These are phyloP conservation scores for Dioctria rufipes DNA, from an alignment of 2,888 invertebrate genomes.

Conservation along the genomic window DNA sequence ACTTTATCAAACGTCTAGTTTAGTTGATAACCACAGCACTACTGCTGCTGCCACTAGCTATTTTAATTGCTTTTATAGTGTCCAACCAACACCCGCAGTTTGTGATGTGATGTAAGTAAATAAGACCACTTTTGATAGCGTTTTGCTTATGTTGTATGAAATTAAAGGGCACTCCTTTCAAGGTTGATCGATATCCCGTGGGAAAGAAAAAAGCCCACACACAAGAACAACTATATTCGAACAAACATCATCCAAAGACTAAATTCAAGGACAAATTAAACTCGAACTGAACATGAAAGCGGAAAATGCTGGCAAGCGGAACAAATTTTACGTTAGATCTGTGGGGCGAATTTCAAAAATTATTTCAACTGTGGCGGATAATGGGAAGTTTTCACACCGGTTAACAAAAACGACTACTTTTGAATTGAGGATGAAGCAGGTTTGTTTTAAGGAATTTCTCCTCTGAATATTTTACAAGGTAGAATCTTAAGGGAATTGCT, in stretches of 20 bases:
- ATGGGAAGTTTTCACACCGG: background rate
- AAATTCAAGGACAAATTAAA: constrained; percentile 35
- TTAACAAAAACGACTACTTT: too few species aligned
- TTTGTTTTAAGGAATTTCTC: too few species aligned
- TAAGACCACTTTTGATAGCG: background rate
- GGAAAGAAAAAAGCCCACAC: constrained; percentile 14
- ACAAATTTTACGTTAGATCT: background rate
- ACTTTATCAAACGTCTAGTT: background rate
- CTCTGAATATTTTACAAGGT: too few species aligned
- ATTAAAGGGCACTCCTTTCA: constrained; percentile 20
- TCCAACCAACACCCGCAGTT: background rate
- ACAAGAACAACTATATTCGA: background rate
- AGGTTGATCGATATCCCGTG: constrained; percentile 32
- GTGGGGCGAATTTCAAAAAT: background rate
- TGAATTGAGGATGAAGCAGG: too few species aligned
- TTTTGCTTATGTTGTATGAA: background rate
- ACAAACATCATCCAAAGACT: too few species aligned
- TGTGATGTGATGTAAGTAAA: background rate
- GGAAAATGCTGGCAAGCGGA: background rate
- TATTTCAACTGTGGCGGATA: background rate
- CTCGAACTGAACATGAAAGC: constrained; percentile 7
- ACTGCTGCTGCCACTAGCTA: background rate
- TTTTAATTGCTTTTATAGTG: too few species aligned
- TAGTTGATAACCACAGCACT: background rate
- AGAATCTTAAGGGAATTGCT: too few species aligned